Evolutionary conservation across 2,797 vertebrate species (phyloP), one percentile per base, ranked within the genome.

Genomic region (Sebastiscus tertius): DNA sequence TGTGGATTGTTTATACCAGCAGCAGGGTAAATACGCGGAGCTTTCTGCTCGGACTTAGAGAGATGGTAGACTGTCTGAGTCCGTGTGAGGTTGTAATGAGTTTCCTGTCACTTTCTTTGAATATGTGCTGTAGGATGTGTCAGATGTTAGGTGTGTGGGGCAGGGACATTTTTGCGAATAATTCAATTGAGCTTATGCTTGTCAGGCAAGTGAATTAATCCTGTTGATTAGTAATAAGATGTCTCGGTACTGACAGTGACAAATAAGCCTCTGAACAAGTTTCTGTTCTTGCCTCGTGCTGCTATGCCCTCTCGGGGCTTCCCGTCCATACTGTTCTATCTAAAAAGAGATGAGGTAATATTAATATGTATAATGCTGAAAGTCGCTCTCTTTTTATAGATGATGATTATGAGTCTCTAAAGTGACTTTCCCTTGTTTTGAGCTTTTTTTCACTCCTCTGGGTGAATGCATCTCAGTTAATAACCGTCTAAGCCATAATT

Each of bases 401-500:
- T 26, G 18, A 56, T 56, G n/a, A 80, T 71, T 71, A 69, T 54
- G 22, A 70, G 62, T 65, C 34, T 84, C 64, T 78, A 49, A 68
- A 80, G 26, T 72, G 49, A 65, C 54, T 74, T 73, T 54, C 58
- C 16, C 34, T 71, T 60, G 14, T 80, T 85, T 74, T 14, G 14
- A 34, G 55, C 65, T 54, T 12, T 14, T 70, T 77, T 31, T 70
- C 27, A 4, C 11, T 77, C 65, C 46, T 29, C 29, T 72, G 79
- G 69, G 72, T 79, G 75, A 87, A 79, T 46, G 75, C 39, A 46
- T 73, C 68, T 77, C 61, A 33, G 73, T 85, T 86, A 88, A 90
- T 87, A 89, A 84, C 68, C 87, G 75, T 82, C 80, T 72, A 66
- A 68, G 66, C 26, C 24, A 42, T 90, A 92, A 92, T 92, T 90